phyloP scores from a whole-genome alignment of 2,113 vertebrate genomes.

The Neolamprologus hecqui region DNA sequence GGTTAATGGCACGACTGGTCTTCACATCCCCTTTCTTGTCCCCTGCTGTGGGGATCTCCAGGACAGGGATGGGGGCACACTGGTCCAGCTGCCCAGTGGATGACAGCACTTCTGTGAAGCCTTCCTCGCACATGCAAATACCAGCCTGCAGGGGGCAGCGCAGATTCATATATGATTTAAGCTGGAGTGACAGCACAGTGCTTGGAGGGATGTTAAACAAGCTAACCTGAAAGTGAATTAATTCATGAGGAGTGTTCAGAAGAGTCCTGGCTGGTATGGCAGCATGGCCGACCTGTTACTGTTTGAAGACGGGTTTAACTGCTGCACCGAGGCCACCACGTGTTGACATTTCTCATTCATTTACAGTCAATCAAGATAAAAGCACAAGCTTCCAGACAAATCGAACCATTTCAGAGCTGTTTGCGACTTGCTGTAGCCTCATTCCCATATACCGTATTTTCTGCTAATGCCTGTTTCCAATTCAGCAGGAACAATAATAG shows the following conservation, averaged over 20 bases:
- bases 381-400: not conserved
- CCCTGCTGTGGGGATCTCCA: conserved; percentile 86
- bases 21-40: conserved; percentile 90
- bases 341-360: not conserved
- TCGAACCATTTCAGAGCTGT: not conserved
- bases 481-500: not conserved
- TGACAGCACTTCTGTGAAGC: conserved; percentile 90
- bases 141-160: conserved; percentile 76
- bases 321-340: not conserved
- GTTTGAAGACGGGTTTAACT: not conserved
- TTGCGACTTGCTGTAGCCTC: not conserved
- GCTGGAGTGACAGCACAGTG: not conserved
- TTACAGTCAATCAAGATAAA: not conserved
- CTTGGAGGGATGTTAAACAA: not conserved
- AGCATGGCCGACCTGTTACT: not conserved
- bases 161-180: not conserved
- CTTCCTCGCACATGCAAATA: conserved; percentile 85
- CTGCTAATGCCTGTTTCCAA: not conserved
- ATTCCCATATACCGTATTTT: not conserved
- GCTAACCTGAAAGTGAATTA: not conserved
- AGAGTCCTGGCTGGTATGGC: not conserved
- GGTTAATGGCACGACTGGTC: conserved; percentile 90
- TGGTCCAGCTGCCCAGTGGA: conserved; percentile 82
- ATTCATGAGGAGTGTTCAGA: not conserved
- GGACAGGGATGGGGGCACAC: conserved; percentile 87